These are phyloP conservation scores for Baryphthengus martii DNA, from an alignment of 2,113 vertebrate species.

Conservation along the genomic window DNA sequence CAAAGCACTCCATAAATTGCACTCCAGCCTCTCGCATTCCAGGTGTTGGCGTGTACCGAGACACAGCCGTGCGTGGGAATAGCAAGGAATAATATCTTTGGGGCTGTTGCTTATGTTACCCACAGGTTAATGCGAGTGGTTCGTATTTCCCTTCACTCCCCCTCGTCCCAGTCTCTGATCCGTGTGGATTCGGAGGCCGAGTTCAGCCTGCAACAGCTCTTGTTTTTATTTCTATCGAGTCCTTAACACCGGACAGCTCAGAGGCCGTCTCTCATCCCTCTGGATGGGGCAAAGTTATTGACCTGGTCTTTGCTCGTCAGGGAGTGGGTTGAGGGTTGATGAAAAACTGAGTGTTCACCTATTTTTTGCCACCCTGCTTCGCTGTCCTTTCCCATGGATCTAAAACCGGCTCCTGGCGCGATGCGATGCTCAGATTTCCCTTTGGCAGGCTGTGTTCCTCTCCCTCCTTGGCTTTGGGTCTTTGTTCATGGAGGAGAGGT, in stretches of 20 bases:
- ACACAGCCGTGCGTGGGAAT: neutral
- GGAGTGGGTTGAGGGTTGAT: neutral
- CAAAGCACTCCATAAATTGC: conserved; percentile 50
- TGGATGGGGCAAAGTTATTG: neutral
- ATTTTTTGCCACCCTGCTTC: neutral
- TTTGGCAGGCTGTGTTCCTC: neutral
- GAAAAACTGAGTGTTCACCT: neutral
- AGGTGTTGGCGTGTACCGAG: neutral
- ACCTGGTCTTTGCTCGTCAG: neutral
- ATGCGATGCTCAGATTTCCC: neutral
- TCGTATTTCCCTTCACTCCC: neutral
- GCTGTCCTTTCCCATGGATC: neutral
- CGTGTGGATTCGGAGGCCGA: neutral
- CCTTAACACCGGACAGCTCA: neutral
- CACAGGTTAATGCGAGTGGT: neutral
- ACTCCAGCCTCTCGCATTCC: neutral
- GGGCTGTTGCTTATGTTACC: neutral
- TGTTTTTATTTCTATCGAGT: neutral
- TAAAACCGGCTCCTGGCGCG: fast-evolving
- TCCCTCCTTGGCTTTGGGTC: neutral
- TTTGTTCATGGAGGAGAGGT: neutral
- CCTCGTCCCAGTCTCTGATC: neutral
- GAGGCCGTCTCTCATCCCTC: fast-evolving
- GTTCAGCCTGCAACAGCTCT: neutral
- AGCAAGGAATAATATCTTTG: neutral